A percentile compares a stretch with the other conserved stretches of the same genome.
Evolutionary conservation across 1,140 invertebrate species (phyloP).

Genomic region (Brachionus koreanus): DNA sequence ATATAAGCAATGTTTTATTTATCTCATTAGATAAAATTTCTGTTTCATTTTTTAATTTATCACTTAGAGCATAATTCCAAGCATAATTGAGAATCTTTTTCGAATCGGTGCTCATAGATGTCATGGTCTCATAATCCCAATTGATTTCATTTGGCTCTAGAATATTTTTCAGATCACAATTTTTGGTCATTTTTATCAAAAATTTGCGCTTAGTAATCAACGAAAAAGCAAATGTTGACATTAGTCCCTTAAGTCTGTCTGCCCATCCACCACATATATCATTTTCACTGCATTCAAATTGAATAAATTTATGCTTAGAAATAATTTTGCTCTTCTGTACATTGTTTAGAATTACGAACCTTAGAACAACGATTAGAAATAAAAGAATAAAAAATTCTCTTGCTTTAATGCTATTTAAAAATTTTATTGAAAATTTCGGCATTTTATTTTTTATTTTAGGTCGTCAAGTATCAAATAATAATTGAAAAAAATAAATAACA

Average conservation of each 20-base stretch:
- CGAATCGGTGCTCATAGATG: background rate
- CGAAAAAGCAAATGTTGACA: slow-evolving; percentile 3
- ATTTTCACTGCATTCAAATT: background rate
- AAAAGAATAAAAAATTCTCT: too few species aligned
- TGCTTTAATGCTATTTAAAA: too few species aligned
- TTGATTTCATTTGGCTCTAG: background rate
- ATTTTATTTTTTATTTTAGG: too few species aligned
- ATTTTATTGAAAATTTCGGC: too few species aligned
- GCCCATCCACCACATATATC: slow-evolving; percentile 5
- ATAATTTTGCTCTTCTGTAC: too few species aligned
- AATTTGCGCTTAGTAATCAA: background rate
- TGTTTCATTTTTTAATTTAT: background rate
- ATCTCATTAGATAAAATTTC: background rate
- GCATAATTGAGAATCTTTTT: background rate
- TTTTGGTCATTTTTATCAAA: slow-evolving; percentile 2
- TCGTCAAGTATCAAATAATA: too few species aligned
- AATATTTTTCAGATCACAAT: background rate
- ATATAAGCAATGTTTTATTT: background rate
- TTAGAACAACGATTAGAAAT: too few species aligned
- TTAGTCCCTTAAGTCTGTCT: background rate
- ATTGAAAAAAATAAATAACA: too few species aligned
- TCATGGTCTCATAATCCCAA: background rate
- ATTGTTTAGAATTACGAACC: too few species aligned
- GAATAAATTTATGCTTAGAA: background rate
- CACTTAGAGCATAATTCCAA: background rate